Conservation (phyloP, 2,113 vertebrate genomes). For the Cyphomyrus plagiostoma region DNA sequence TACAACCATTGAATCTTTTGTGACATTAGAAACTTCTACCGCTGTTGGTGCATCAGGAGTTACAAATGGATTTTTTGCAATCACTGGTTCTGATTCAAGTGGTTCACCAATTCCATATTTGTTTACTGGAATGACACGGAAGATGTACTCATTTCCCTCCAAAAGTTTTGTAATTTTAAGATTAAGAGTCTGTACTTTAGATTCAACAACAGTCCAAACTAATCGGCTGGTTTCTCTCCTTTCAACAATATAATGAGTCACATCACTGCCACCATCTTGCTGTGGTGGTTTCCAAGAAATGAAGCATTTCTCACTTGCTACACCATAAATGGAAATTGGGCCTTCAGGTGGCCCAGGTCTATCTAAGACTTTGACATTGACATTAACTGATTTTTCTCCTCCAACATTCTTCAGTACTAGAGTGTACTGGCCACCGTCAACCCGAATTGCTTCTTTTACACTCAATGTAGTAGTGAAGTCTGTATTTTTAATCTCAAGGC, state of each 20-base stretch:
- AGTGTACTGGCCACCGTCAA: constrained; percentile 87
- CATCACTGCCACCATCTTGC: constrained; percentile 89
- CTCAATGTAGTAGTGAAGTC: constrained; percentile 79
- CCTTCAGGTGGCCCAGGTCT: constrained; percentile 91
- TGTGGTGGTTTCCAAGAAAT: constrained; percentile 86
- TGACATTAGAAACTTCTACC: constrained; percentile 82
- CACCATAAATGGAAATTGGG: constrained; percentile 77
- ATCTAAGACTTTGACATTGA: constrained; percentile 89
- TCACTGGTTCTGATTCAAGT: constrained; percentile 83
- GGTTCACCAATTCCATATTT: constrained; percentile 93
- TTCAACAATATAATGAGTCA: constrained; percentile 89
- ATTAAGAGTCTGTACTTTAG: constrained; percentile 81
- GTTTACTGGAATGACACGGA: constrained; percentile 93
- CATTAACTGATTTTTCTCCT: constrained; percentile 78
- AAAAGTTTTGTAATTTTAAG: constrained; percentile 92
- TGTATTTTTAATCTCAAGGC: constrained; percentile 82
- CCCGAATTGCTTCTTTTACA: constrained; percentile 82
- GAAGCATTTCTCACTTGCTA: constrained; percentile 85
- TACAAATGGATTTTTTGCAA: constrained; percentile 87
- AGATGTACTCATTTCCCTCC: constrained; percentile 94
- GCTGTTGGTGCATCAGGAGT: constrained; percentile 77
- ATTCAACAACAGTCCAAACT: constrained; percentile 88
- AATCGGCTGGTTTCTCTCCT: constrained; percentile 93
- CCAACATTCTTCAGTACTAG: constrained; percentile 87
- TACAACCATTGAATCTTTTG: constrained; percentile 95